Evolutionary conservation across 1,140 invertebrate genomes (phyloP).

Genomic region (Anoplolepis gracilipes): DNA sequence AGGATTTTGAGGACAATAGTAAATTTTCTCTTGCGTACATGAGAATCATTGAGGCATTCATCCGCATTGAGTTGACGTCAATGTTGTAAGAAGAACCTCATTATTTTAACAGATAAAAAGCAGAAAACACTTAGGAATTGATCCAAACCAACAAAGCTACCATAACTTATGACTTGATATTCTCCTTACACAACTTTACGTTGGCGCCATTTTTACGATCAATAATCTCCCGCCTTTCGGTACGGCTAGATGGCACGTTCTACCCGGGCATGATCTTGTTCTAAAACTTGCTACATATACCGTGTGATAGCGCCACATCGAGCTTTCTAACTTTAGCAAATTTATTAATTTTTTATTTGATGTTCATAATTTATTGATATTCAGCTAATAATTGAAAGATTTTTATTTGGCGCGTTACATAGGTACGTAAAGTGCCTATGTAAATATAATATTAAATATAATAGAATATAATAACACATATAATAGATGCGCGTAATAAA

Average conservation of each 20-base stretch:
- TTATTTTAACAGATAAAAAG: constrained; percentile 33
- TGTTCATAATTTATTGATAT: too few species aligned
- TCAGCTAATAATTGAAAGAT: background rate
- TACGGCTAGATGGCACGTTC: constrained; percentile 80
- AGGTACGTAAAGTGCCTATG: too few species aligned
- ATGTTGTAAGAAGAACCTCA: background rate
- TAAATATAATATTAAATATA: too few species aligned
- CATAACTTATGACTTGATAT: constrained; percentile 54
- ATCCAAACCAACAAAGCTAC: constrained; percentile 16
- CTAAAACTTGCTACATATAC: constrained; percentile 61
- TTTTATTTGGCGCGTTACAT: background rate
- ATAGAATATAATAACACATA: background rate
- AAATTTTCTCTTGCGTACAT: background rate
- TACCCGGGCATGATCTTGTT: constrained; percentile 61
- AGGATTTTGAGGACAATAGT: background rate
- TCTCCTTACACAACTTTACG: constrained; percentile 64
- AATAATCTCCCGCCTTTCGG: constrained; percentile 74
- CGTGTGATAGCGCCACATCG: constrained; percentile 75
- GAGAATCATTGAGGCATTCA: constrained; percentile 14
- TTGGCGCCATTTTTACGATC: constrained; percentile 83
- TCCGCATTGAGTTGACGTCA: background rate
- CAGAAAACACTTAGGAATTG: constrained; percentile 5
- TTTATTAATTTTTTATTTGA: constrained; percentile 39
- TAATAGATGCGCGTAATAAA: background rate
- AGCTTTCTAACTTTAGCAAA: constrained; percentile 6